Evolutionary conservation across 2,113 vertebrate species (phyloP).

Genomic region (Falcunculus frontatus): DNA sequence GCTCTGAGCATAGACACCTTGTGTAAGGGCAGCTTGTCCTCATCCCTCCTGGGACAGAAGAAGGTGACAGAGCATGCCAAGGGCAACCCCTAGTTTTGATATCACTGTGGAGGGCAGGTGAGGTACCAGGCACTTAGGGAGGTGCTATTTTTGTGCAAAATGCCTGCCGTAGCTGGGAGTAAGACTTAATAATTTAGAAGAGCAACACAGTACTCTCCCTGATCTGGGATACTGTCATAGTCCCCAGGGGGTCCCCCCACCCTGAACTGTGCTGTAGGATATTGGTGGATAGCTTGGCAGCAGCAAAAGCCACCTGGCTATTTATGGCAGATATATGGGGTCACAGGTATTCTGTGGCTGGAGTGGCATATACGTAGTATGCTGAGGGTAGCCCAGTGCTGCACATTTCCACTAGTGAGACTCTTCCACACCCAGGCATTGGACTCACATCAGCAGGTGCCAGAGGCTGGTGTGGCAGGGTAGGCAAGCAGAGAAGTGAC

Average conservation of each 20-base stretch:
- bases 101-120: neutral
- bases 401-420: neutral
- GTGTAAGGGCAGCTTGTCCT: neutral
- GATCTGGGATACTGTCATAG: neutral
- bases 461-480: neutral
- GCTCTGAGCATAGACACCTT: neutral
- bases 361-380: neutral
- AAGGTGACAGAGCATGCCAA: neutral
- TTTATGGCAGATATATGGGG: neutral
- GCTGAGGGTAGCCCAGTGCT: neutral
- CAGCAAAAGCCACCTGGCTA: neutral
- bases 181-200: neutral
- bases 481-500: neutral
- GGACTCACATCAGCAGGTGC: neutral
- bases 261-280: neutral
- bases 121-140: neutral
- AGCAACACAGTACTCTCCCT: neutral
- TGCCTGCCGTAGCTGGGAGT: neutral
- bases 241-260: fast-evolving
- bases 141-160: neutral
- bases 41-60: neutral
- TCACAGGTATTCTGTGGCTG: neutral
- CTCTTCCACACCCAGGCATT: neutral
- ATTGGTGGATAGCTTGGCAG: neutral
- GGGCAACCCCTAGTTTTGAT: neutral